phyloP scores from a whole-genome alignment of 1,140 invertebrate species.

The Drosophila neocordata region DNA sequence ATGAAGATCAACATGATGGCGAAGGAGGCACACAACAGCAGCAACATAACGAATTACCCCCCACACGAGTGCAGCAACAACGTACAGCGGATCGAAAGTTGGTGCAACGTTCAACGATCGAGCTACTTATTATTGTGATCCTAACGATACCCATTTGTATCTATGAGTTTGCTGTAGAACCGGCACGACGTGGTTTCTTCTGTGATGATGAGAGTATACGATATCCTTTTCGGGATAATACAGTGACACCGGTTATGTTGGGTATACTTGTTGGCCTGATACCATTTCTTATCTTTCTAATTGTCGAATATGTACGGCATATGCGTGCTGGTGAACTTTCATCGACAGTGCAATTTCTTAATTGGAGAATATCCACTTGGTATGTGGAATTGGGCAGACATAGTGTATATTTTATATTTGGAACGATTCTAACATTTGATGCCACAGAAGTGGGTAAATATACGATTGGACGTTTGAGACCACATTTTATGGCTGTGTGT shows the following conservation, averaged over 20 bases:
- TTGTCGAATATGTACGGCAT: conserved; percentile 61
- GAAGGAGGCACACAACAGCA: neutral
- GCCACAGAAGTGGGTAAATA: conserved; percentile 96
- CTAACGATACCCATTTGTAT: conserved; percentile 86
- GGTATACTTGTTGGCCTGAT: conserved; percentile 89
- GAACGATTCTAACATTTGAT: conserved; percentile 90
- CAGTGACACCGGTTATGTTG: conserved; percentile 90
- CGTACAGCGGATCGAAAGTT: conserved; percentile 33
- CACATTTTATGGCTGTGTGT: conserved; percentile 93
- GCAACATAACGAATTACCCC: neutral
- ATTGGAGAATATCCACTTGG: conserved; percentile 85
- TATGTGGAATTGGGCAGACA: conserved; percentile 87
- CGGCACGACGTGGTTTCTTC: conserved; percentile 95
- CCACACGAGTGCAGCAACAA: conserved; percentile 2
- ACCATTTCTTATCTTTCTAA: conserved; percentile 46
- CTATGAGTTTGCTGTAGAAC: conserved; percentile 88
- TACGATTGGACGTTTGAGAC: conserved; percentile 94
- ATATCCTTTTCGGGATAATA: conserved; percentile 91
- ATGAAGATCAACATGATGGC: conserved; percentile 37
- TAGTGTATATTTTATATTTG: conserved; percentile 91
- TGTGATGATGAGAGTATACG: conserved; percentile 96
- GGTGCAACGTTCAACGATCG: conserved; percentile 49
- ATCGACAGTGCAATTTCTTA: conserved; percentile 42
- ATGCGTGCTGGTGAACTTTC: conserved; percentile 43
- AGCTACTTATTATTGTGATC: conserved; percentile 62